A percentile compares a stretch with the other conserved stretches of the same genome.
phyloP scores from a whole-genome alignment of 2,113 vertebrate species.

The Entelurus aequoreus region DNA sequence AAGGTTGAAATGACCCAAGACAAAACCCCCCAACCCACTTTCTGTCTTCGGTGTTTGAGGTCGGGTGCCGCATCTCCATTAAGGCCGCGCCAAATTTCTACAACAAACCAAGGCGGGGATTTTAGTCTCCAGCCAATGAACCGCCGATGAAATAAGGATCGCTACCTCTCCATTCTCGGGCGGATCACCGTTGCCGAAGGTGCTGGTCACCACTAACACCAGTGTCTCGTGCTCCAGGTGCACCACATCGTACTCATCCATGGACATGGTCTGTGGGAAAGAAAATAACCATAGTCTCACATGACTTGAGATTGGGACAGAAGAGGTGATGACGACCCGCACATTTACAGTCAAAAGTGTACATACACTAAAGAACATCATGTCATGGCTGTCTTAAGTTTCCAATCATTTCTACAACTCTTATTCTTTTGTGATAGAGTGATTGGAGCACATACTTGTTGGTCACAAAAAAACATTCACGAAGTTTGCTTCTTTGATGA shows the following conservation, averaged over 20 bases:
- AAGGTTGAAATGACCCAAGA: background rate
- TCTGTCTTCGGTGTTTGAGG: conserved; percentile 85
- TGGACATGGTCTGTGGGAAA: conserved; percentile 81
- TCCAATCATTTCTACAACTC: too few relatives aligned
- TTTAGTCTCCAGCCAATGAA: too few relatives aligned
- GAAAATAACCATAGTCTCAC: background rate
- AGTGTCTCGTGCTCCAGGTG: conserved; percentile 91
- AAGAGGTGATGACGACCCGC: too few relatives aligned
- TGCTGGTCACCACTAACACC: conserved; percentile 91
- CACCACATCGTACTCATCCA: conserved; percentile 95
- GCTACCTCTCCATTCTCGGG: conserved; percentile 94
- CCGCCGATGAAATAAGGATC: background rate
- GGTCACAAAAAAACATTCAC: too few relatives aligned
- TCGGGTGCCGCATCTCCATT: conserved; percentile 96
- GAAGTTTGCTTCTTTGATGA: too few relatives aligned
- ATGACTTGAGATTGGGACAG: too few relatives aligned
- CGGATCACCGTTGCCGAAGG: conserved; percentile 93
- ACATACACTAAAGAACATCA: too few relatives aligned
- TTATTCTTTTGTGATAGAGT: too few relatives aligned
- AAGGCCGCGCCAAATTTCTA: conserved; percentile 92
- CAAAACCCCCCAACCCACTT: conserved; percentile 75
- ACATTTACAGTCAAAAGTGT: too few relatives aligned
- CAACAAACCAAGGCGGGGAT: background rate
- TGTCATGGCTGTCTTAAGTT: too few relatives aligned
- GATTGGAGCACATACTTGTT: too few relatives aligned